Evolutionary conservation across 2,888 invertebrate genomes (phyloP).

Genomic region (Hypsopygia costalis): DNA sequence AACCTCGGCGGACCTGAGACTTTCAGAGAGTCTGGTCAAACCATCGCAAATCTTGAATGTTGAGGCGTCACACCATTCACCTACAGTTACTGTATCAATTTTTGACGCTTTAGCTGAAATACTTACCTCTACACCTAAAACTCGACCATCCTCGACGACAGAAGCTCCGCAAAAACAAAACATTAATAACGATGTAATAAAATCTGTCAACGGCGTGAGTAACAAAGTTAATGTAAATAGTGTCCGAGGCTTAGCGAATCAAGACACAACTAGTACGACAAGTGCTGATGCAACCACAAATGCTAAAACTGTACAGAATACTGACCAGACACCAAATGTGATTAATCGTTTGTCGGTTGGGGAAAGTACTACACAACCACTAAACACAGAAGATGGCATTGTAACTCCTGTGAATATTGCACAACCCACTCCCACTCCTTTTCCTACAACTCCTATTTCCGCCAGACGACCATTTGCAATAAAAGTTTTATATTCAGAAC

Average conservation of each 20-base stretch:
- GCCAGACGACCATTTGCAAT: conserved; percentile 75
- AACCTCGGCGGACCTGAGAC: conserved; percentile 69
- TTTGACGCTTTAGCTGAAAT: conserved; percentile 81
- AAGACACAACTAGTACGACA: conserved; percentile 48
- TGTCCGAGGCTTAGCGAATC: conserved; percentile 53
- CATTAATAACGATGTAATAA: conserved; percentile 56
- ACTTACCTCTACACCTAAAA: conserved; percentile 75
- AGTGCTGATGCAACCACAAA: conserved; percentile 58
- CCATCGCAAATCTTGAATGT: conserved; percentile 74
- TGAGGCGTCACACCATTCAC: conserved; percentile 78
- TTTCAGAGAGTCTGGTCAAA: conserved; percentile 72
- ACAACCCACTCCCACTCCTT: conserved; percentile 37
- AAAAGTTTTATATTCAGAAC: conserved; percentile 69
- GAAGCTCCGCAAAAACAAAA: conserved; percentile 59
- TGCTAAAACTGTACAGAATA: conserved; percentile 75
- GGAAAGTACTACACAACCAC: conserved; percentile 62
- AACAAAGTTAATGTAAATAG: conserved; percentile 74
- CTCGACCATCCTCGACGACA: conserved; percentile 64
- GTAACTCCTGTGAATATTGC: conserved; percentile 52
- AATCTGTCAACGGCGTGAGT: conserved; percentile 76
- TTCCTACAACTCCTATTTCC: conserved; percentile 60
- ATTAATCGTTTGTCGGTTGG: conserved; percentile 68
- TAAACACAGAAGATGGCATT: conserved; percentile 47
- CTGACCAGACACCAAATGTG: conserved; percentile 69
- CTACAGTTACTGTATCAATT: conserved; percentile 80